Evolutionary conservation across 2,797 vertebrate species (phyloP).

Genomic region (Platyrinchus mystaceus): DNA sequence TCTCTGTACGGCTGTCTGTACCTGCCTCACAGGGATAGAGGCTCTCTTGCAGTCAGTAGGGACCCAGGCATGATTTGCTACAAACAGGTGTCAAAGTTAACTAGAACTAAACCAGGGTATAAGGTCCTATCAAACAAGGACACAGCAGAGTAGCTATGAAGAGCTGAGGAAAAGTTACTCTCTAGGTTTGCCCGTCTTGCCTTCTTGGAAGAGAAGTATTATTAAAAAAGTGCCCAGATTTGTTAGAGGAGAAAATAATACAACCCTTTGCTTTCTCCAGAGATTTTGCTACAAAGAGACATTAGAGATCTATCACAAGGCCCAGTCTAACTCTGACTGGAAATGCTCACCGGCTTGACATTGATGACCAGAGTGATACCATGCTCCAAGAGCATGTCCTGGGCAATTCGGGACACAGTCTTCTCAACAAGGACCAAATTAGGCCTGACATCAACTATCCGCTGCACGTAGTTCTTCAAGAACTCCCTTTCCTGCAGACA

Average conservation of each 20-base stretch:
- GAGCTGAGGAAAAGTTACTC: neutral
- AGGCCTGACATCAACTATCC: constrained; percentile 94
- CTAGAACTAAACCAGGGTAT: neutral
- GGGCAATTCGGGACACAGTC: constrained; percentile 96
- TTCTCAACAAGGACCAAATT: constrained; percentile 97
- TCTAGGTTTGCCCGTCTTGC: neutral
- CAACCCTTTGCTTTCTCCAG: neutral
- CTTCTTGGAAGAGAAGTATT: neutral
- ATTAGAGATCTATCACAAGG: neutral
- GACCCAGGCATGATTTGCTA: neutral
- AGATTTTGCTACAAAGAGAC: neutral
- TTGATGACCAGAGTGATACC: constrained; percentile 97
- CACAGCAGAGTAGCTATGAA: neutral
- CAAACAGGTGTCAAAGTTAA: neutral
- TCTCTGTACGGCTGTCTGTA: neutral
- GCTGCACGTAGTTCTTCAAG: constrained; percentile 96
- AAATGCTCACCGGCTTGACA: constrained; percentile 90
- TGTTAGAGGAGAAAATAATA: neutral
- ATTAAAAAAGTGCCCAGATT: neutral
- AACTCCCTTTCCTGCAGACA: constrained; percentile 91
- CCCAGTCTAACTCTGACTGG: neutral
- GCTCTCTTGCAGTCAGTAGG: neutral
- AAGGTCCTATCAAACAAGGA: neutral
- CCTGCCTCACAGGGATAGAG: neutral
- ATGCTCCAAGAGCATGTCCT: constrained; percentile 97